Base-by-base conservation (phyloP, 1,140 invertebrate genomes). In the Marisa cornuarietis region DNA sequence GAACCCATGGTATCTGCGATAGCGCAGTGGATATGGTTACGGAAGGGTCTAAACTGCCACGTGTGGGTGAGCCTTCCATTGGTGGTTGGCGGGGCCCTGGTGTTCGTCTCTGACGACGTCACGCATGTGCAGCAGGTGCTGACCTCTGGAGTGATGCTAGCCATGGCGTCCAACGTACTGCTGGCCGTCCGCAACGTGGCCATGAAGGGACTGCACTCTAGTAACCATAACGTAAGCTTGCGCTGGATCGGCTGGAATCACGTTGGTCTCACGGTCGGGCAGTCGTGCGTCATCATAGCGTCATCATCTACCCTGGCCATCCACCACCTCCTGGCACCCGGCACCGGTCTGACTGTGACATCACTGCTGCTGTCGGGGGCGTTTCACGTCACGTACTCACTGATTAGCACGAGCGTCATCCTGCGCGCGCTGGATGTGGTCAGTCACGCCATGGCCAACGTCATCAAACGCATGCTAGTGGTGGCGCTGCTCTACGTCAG, bases 381-480 rank as follows among this genome's bases (percentile, higher is more conserved):
- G 16, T 83, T 82, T 66, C 84, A 85, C 66, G 83, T 84, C 31
- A 71, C 66, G 20, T 85, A 85, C 76, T 81, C 81, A 18, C 79
- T 81, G 63, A 79, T 85, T 10, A 84, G 83, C 2, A 85, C 81
- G 22, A 78, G 65, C 58, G 65, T 85, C 26, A 75, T 85, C 7
- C 74, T 85, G 2, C 79, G 73, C 49, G 76, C 71, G 62, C 81
- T 82, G 74, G 73, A 77, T 4, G 84, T 84, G 13, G 73, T 85
- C 18, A 78, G 79, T 31, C 84, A 85, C 71, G 72, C 84, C 58
- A 76, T 82, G 6, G 71, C 74, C 71, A 85, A 85, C 79, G 73
- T 85, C 62, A 68, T 84, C 31, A 84, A 85, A 66, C 68, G 84
- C 52, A 63, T 85, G 8, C 54, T 81, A 14, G 80, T 85, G 65